Evolutionary conservation across 2,888 invertebrate species (phyloP), one percentile per base, ranked within the genome.

Genomic region (Epinotia nisella): DNA sequence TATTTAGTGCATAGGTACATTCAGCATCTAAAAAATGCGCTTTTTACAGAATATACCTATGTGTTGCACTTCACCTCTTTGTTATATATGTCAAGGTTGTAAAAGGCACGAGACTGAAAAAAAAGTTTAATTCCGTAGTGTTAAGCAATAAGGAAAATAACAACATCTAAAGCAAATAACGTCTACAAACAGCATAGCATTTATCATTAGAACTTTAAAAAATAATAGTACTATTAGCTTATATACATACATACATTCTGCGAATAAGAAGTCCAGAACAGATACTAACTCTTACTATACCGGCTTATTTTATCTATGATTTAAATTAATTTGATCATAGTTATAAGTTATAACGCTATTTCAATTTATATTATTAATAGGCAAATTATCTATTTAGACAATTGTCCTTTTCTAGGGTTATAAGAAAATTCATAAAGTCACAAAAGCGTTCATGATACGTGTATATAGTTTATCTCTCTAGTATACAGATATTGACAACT

Each of bases 221-320:
- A 58, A 67, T 21, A 64, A 74, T 13, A 49, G 7, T 19, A 35
- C n/a, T n/a, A 78, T 71, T 21, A 61, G 66, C 45, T 15, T 55
- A 11, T 56, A 67, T 21, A 65, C 35, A n/a, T 55, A 11, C 49
- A 67, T 21, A 65, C 35, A n/a, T 55, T 56, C 21, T 3, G 5
- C 17, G 51, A 71, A 59, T 59, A 65, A 65, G 51, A 64, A 65
- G 59, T 53, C 51, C 67, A 41, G 21, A 10, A 41, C 4, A n/a
- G 21, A 3, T 35, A 35, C 11, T 21, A 58, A 21, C 17, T 41
- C 19, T 17, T 15, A 10, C 3, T 49, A 7, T 49, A n/a, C n/a
- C 9, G 35, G 35, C 9, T 35, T 35, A 24, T 24, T 24, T 1
- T 24, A 24, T 24, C 9, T 35, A 41, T 5, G 49, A n/a, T 49